These are phyloP conservation scores for Cyanoderma ruficeps DNA, from an alignment of 2,113 vertebrate genomes.

Conservation along the genomic window DNA sequence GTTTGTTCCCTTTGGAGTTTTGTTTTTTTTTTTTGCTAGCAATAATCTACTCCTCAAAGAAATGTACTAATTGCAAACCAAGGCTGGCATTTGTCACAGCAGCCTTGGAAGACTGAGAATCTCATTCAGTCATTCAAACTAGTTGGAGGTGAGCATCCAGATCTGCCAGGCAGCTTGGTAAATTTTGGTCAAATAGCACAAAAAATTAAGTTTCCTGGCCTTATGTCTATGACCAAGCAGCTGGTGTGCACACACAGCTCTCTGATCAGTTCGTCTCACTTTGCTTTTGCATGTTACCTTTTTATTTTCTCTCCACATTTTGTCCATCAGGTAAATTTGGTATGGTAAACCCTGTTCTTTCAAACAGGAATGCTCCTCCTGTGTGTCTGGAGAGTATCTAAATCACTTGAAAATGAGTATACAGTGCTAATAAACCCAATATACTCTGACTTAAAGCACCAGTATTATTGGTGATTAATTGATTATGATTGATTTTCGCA, in stretches of 20 bases:
- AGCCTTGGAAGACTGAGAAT: background rate
- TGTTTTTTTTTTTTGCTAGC: background rate
- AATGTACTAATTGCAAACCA: background rate
- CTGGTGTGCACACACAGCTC: background rate
- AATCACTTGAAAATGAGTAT: background rate
- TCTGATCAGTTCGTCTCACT: background rate
- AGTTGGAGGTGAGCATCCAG: background rate
- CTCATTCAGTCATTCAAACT: background rate
- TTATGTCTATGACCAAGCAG: background rate
- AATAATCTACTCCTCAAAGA: background rate
- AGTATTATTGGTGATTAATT: background rate
- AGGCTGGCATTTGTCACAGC: background rate
- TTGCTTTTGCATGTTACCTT: background rate
- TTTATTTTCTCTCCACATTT: background rate
- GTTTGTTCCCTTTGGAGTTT: background rate
- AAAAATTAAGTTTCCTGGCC: background rate
- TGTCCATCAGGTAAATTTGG: background rate
- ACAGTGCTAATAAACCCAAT: background rate
- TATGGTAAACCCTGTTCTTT: background rate
- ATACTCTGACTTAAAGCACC: background rate
- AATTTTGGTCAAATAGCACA: background rate
- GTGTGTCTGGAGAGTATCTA: background rate
- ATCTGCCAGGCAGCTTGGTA: background rate
- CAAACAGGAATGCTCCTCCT: background rate
- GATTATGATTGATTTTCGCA: background rate